A percentile compares a stretch with the other conserved stretches of the same genome.
Conservation (phyloP, 1,140 invertebrate genomes). For the Drosophila baimaii region DNA sequence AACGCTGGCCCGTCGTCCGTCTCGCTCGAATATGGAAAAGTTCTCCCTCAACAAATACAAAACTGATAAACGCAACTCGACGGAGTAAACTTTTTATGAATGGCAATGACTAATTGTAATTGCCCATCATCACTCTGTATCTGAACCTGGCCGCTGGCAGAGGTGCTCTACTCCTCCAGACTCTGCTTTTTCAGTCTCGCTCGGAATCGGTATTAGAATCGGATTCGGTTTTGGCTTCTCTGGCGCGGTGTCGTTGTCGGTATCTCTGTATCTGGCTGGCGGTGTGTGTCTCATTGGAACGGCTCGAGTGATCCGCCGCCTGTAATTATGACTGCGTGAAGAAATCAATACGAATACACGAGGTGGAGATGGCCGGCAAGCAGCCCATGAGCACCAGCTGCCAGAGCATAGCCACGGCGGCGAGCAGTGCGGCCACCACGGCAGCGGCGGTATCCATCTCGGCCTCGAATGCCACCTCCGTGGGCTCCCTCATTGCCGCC, state of each 20-base stretch:
- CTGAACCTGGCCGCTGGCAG: slow-evolving; percentile 20
- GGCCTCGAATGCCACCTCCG: slow-evolving; percentile 72
- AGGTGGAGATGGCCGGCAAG: slow-evolving; percentile 53
- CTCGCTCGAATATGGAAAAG: slow-evolving; percentile 68
- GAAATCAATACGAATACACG: slow-evolving; percentile 77
- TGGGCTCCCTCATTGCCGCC: slow-evolving; percentile 70
- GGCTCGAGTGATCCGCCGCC: slow-evolving; percentile 32
- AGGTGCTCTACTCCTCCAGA: slow-evolving; percentile 1
- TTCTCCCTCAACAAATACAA: slow-evolving; percentile 62
- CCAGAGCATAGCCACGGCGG: slow-evolving; percentile 77
- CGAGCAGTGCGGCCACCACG: slow-evolving; percentile 65
- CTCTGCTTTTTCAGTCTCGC: slow-evolving; percentile 4
- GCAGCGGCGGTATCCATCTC: slow-evolving; percentile 68
- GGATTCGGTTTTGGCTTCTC: slow-evolving; percentile 4
- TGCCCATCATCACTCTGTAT: slow-evolving; percentile 31
- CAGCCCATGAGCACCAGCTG: slow-evolving; percentile 80
- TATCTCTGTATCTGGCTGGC: slow-evolving; percentile 54
- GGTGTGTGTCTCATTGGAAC: slow-evolving; percentile 19
- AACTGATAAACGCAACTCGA: slow-evolving; percentile 56
- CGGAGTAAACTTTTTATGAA: slow-evolving; percentile 44
- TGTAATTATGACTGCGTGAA: slow-evolving; percentile 71
- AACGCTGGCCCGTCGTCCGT: slow-evolving; percentile 5
- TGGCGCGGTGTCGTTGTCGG: slow-evolving; percentile 20
- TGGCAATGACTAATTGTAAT: slow-evolving; percentile 67
- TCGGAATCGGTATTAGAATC: slow-evolving; percentile 7